Base-by-base conservation (phyloP, 1,140 invertebrate species). In the Homalodisca vitripennis region DNA sequence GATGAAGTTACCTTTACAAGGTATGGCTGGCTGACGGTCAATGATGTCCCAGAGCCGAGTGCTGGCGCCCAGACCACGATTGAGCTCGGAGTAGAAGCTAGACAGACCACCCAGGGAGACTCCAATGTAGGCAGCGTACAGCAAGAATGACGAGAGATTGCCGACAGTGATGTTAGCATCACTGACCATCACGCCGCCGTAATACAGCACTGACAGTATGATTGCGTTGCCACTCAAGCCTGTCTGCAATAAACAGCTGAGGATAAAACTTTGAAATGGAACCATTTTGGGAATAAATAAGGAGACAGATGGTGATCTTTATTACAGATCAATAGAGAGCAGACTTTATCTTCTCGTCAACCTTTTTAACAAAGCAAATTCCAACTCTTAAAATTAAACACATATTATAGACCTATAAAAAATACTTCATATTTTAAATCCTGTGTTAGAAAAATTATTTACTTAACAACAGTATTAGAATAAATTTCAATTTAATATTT, bases 101-200 rank as follows among this genome's bases (percentile, higher is more conserved):
- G 91, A 92, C 24, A 98, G 76, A 0, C 93, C 93, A 41, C 88
- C 88, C 51, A 98, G 85, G 12, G 95, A 94, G 20, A 98, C 86
- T 1, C 94, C 94, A 32, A 96, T 91, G 77, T 98, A 98, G 0
- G 89, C 94, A 2, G 95, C 94, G 79, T 98, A 98, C 1, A 98
- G 77, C 17, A 98, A 81, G 79, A 98, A 98, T 0, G 95, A 89
- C 0, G 94, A 95, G 17, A 98, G 80, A 71, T 90, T 89, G 12
- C 97, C 97, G 41, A 98, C 91, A 3, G 92, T 93, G 51, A 99
- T 85, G 30, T 88, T 80, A 47, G 91, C 85, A 17, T 89, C 85
- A 0, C 91, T 86, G 32, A 98, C 93, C 87, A 98, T 89, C 14
- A 88, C 83, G 12, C 95, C 94, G 20, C 97, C 97, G 77, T 94